Base-by-base conservation (phyloP, 2,113 vertebrate genomes). In the Regulus satrapa region DNA sequence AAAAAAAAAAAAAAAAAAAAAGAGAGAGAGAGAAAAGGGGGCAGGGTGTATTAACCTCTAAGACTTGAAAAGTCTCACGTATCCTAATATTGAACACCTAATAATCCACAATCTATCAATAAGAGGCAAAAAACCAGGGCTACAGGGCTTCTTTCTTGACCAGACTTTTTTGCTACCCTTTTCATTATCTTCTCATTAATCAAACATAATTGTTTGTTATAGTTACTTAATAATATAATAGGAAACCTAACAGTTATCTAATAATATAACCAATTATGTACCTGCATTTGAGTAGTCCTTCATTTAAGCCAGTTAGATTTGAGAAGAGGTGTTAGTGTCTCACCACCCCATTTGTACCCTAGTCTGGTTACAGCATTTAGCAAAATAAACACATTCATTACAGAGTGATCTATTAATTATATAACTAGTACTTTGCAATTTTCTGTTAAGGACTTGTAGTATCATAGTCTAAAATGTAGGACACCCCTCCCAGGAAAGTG, bases 11-110 rank as follows among this genome's bases (percentile, higher is more conserved):
- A n/a, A n/a, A n/a, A 19, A n/a, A 26, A 34, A 29, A 38, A 45
- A 9, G 41, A 43, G 25, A 7, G 14, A 1, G 20, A 38, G 12
- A 40, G 1, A 6, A 2, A 3, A 5, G 5, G 10, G 28, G 8
- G 1, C 3, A 24, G 6, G 1, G 1, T 31, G 24, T 36, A 40
- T 71, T 41, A 88, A 81, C 4, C 6, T 88, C 14, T 56, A 64
- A 55, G 63, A 23, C 10, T 34, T 32, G 8, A 40, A 43, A 78
- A 51, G 4, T 59, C 10, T 73, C 12, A 41, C 1, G 0, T 46
- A n/a, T 20, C 7, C 10, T 75, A 45, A 45, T 36, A 85, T 0
- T 40, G 10, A 88, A 62, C 9, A 54, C 14, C 6, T 75, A 45
- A 24, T 58, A 79, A 82, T 36, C 7, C 3, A 6, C 8, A 43